Percentiles rank a stretch among this genome's conserved stretches.
Evolutionary conservation across 2,888 invertebrate genomes (phyloP).

Genomic region (Agrotis exclamationis): DNA sequence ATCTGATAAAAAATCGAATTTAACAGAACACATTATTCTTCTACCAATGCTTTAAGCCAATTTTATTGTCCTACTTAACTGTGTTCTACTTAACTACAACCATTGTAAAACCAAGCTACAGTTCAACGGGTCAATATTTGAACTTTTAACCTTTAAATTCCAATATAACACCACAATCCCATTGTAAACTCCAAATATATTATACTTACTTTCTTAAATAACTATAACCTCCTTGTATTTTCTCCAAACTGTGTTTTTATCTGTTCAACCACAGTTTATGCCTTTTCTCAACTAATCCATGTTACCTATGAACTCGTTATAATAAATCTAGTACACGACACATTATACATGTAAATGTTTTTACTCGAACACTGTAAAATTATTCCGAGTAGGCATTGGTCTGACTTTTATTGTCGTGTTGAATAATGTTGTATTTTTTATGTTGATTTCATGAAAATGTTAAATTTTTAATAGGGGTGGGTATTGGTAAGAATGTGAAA

Average conservation of each 20-base stretch:
- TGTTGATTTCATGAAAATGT: conserved; percentile 74
- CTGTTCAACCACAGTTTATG: conserved; percentile 25
- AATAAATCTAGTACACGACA: conserved; percentile 78
- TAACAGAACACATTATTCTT: background rate
- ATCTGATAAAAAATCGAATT: too few species aligned
- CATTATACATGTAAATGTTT: conserved; percentile 84
- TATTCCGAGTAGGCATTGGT: conserved; percentile 86
- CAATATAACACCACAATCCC: background rate
- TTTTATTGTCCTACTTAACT: background rate
- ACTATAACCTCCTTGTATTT: conserved; percentile 3
- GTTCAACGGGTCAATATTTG: conserved; percentile 12
- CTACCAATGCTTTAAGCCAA: too few species aligned
- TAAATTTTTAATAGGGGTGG: conserved; percentile 1
- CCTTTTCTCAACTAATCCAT: conserved; percentile 58
- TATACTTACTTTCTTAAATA: background rate
- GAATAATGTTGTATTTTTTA: conserved; percentile 89
- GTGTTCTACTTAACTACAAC: conserved; percentile 1
- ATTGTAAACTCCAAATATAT: background rate
- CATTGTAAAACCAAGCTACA: background rate
- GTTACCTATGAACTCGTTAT: conserved; percentile 72
- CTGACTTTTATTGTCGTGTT: conserved; percentile 85
- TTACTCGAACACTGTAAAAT: conserved; percentile 82
- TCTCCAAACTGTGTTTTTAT: conserved; percentile 39
- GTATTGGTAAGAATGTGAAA: conserved; percentile 21
- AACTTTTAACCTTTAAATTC: conserved; percentile 23